phyloP scores from a whole-genome alignment of 2,797 vertebrate species.

The Danio aesculapii region DNA sequence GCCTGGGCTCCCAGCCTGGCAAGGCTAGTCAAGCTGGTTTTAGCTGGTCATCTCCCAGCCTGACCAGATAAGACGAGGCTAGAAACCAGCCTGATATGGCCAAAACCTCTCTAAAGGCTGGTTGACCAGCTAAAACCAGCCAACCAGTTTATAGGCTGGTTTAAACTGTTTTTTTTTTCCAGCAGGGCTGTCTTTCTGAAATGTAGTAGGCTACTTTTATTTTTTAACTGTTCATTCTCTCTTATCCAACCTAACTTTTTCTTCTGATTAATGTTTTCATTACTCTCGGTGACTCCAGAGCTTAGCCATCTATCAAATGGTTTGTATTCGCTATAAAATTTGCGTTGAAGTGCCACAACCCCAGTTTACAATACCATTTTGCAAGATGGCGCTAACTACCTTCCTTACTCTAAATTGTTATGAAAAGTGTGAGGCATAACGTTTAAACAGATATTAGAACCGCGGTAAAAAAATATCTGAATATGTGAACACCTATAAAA shows the following conservation, averaged over 20 bases:
- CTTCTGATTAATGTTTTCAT: neutral
- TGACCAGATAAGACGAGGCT: no score
- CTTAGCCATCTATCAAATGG: neutral
- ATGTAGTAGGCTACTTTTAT: neutral
- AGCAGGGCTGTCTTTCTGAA: neutral
- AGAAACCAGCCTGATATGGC: no score
- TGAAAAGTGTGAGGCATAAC: neutral
- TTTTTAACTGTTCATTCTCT: neutral
- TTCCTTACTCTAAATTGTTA: neutral
- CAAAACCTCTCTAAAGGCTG: no score
- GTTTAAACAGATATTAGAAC: neutral
- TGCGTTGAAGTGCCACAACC: neutral
- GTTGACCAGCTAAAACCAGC: no score
- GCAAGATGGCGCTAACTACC: slow-evolving; percentile 22
- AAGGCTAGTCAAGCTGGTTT: no score
- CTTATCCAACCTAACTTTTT: no score
- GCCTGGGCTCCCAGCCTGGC: no score
- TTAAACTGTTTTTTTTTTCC: no score
- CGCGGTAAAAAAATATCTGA: neutral
- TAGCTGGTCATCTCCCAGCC: no score
- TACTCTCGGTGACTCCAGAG: neutral
- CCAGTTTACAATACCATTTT: neutral
- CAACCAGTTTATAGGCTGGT: no score
- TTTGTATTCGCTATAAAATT: neutral
- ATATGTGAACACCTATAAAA: neutral